Evolutionary conservation across 2,888 invertebrate genomes (phyloP), one percentile per base, ranked within the genome.

Genomic region (Steinernema scapterisci): DNA sequence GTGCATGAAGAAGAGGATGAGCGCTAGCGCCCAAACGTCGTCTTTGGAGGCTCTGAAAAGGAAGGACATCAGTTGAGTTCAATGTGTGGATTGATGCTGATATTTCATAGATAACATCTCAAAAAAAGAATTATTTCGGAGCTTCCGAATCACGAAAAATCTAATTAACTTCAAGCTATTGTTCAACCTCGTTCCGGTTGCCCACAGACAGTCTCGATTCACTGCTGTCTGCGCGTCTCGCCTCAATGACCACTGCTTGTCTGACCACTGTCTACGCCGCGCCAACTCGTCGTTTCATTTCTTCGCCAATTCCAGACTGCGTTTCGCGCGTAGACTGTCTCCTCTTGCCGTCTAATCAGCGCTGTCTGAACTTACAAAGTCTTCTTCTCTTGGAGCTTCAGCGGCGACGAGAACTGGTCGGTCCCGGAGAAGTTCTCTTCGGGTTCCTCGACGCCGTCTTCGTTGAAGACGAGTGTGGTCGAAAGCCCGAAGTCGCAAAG

Each of bases 1-100:
- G 31, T 31, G 27, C 63, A 63, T 27, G 63, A 63, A 63, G 63
- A 31, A 63, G 63, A 63, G 63, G 31, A 63, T 27, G 13, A 63
- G 63, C 38, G 31, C 63, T n/a, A 63, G 16, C 13, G 63, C 63
- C 63, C 63, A 63, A 6, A 63, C 63, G 63, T 63, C 63, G 63
- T 63, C 63, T 27, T 63, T 63, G 16, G 63, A 27, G 27, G 63
- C 63, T 13, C 63, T 63, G 27, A 63, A 63, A 16, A 23, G 21
- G 23, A 23, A 3, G 13, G 48, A n/a, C 3, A 3, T 38, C 9
- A 38, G n/a, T n/a, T n/a, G n/a, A n/a, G n/a, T n/a, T n/a, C 38
- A 38, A 38, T 9, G 3, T 38, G 38, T 38, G 3, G 9, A 13
- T 48, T 48, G 48, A 13, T 3, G 16, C 3, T 7, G 48, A 48